phyloP scores from a whole-genome alignment of 2,113 vertebrate genomes.

The Corydoras maculifer region DNA sequence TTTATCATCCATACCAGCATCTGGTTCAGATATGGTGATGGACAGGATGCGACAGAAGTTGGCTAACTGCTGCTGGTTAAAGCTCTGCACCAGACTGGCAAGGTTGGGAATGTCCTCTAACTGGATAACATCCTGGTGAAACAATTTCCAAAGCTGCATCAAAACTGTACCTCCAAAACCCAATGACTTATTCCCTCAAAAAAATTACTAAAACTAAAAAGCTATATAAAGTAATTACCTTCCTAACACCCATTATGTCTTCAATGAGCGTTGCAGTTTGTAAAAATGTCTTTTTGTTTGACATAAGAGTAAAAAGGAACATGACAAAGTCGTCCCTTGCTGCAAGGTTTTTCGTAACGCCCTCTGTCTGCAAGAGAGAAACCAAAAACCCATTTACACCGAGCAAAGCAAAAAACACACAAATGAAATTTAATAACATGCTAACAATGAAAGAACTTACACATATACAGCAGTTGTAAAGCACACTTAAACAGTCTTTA shows the following conservation, averaged over 20 bases:
- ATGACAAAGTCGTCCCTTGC: slow-evolving; percentile 82
- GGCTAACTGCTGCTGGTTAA: slow-evolving; percentile 96
- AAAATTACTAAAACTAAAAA: slow-evolving; percentile 4
- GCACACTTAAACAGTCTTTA: slow-evolving; percentile 82
- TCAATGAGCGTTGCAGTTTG: slow-evolving; percentile 84
- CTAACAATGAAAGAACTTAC: slow-evolving; percentile 62
- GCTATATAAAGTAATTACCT: slow-evolving; percentile 59
- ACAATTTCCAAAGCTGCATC: neutral
- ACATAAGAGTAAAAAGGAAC: slow-evolving; percentile 84
- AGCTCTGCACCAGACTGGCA: slow-evolving; percentile 86
- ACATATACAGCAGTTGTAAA: slow-evolving; percentile 86
- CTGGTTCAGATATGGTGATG: slow-evolving; percentile 94
- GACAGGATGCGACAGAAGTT: slow-evolving; percentile 98
- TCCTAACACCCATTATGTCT: slow-evolving; percentile 83
- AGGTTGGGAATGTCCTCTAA: slow-evolving; percentile 94
- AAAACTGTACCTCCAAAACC: too few relatives aligned
- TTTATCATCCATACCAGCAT: slow-evolving; percentile 93
- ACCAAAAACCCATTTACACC: neutral
- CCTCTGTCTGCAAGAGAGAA: slow-evolving; percentile 69
- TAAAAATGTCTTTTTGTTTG: slow-evolving; percentile 84
- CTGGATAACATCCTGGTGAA: slow-evolving; percentile 89
- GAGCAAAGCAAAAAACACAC: too few relatives aligned
- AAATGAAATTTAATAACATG: neutral
- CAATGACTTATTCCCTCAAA: too few relatives aligned
- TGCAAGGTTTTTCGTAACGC: slow-evolving; percentile 77